Conservation (phyloP, 2,888 invertebrate species). For the Gibbula magus region DNA sequence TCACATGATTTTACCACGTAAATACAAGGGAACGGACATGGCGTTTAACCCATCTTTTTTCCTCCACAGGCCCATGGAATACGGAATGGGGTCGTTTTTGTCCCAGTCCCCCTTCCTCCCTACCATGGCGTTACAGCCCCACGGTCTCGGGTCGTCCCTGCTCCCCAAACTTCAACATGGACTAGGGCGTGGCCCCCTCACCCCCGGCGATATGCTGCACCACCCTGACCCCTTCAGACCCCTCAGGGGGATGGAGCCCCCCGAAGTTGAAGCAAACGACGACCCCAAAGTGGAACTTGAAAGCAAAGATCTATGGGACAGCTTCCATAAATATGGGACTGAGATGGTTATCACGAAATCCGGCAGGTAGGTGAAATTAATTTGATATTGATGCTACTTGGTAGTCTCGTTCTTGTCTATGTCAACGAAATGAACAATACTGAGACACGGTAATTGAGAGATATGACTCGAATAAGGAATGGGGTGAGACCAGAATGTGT, state of each 20-base stretch:
- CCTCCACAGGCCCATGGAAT: slow-evolving; percentile 58
- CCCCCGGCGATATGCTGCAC: slow-evolving; percentile 57
- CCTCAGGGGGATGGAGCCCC: slow-evolving; percentile 75
- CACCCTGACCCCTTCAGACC: slow-evolving; percentile 73
- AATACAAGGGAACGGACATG: slow-evolving; percentile 47
- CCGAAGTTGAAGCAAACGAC: slow-evolving; percentile 90
- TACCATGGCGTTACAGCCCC: slow-evolving; percentile 56
- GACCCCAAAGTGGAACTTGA: slow-evolving; percentile 99
- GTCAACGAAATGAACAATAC: neutral
- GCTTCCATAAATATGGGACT: slow-evolving; percentile 97
- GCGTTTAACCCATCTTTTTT: slow-evolving; percentile 64
- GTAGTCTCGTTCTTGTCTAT: neutral
- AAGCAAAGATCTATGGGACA: slow-evolving; percentile 98
- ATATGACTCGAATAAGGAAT: too few species aligned
- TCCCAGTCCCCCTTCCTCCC: slow-evolving; percentile 60
- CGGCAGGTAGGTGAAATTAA: slow-evolving; percentile 87
- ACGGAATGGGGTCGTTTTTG: slow-evolving; percentile 50
- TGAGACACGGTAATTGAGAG: neutral
- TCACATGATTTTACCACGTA: slow-evolving; percentile 17
- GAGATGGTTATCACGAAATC: slow-evolving; percentile 99
- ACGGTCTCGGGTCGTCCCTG: slow-evolving; percentile 52
- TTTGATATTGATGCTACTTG: neutral
- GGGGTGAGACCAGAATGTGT: too few species aligned
- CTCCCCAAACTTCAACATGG: slow-evolving; percentile 55
- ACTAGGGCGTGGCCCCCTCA: slow-evolving; percentile 54